Conservation (phyloP, 2,797 vertebrate species). For the Chelon auratus region DNA sequence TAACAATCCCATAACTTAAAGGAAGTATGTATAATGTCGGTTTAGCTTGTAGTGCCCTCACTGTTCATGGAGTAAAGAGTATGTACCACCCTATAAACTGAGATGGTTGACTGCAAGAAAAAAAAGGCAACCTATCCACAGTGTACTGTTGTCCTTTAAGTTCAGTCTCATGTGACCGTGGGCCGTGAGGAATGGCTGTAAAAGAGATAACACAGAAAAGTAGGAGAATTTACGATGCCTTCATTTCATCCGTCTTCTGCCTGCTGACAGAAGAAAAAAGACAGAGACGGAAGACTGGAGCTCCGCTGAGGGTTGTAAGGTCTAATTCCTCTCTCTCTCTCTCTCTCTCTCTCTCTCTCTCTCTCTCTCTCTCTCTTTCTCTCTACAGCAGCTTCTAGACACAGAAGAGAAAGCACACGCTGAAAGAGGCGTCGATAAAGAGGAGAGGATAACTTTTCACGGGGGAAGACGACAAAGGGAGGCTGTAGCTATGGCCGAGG, state of each 20-base stretch:
- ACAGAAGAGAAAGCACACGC: conserved; percentile 37
- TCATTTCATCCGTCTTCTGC: conserved; percentile 56
- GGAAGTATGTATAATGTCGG: too few species aligned
- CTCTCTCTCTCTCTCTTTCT: conserved; percentile 28
- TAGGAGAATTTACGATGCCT: conserved; percentile 45
- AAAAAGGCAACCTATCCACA: neutral
- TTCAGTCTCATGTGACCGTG: conserved; percentile 38
- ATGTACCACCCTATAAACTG: neutral
- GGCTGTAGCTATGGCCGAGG: conserved; percentile 72
- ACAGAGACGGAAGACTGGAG: conserved; percentile 34
- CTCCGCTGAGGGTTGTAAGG: conserved; percentile 28
- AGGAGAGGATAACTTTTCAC: conserved; percentile 47
- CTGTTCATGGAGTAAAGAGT: too few species aligned
- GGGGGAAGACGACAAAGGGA: conserved; percentile 24
- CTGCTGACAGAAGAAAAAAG: conserved; percentile 51
- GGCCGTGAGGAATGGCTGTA: conserved; percentile 12
- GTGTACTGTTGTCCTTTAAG: conserved; percentile 11
- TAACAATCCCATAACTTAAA: too few species aligned
- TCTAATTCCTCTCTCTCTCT: conserved; percentile 52
- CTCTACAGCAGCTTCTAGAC: conserved; percentile 32
- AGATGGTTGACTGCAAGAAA: conserved; percentile 4
- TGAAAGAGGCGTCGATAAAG: conserved; percentile 39
- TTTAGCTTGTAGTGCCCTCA: too few species aligned
- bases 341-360: conserved; percentile 20
- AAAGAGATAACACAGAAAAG: conserved; percentile 37